Conservation (phyloP, 2,888 invertebrate genomes). For the Agrotis ipsilon region DNA sequence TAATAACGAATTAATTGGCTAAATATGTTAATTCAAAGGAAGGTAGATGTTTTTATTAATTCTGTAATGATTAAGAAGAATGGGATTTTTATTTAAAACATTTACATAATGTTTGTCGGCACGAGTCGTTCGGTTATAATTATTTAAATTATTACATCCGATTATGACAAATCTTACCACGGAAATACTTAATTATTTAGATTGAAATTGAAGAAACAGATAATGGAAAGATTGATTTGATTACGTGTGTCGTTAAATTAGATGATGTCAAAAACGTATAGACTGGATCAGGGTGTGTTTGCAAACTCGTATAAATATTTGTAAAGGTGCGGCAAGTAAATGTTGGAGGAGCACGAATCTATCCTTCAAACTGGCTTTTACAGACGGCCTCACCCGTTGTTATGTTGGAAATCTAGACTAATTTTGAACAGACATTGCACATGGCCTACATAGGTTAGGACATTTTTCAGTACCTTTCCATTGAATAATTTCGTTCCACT, state of each 20-base stretch:
- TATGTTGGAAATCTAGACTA: too few relatives aligned
- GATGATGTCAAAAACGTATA: slow-evolving; percentile 8
- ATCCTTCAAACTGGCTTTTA: too few relatives aligned
- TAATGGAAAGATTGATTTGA: slow-evolving; percentile 46
- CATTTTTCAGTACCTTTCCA: neutral
- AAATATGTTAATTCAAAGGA: slow-evolving; percentile 52
- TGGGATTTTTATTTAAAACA: neutral
- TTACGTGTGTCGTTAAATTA: slow-evolving; percentile 28
- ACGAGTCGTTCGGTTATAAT: slow-evolving; percentile 10
- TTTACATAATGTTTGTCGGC: slow-evolving; percentile 2
- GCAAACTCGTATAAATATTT: slow-evolving; percentile 21
- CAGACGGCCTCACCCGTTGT: too few relatives aligned
- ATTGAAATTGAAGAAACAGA: slow-evolving; percentile 34
- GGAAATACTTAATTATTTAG: slow-evolving; percentile 45
- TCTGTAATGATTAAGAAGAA: slow-evolving; percentile 22
- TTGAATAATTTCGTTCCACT: neutral
- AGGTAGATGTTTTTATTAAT: slow-evolving; percentile 39
- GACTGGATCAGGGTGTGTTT: slow-evolving; percentile 37
- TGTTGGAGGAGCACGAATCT: neutral
- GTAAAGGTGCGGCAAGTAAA: slow-evolving; percentile 14
- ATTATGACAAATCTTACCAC: slow-evolving; percentile 7
- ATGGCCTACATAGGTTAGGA: neutral
- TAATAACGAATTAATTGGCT: slow-evolving; percentile 51
- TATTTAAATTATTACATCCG: slow-evolving; percentile 24
- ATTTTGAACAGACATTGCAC: neutral